Conservation (phyloP, 2,113 vertebrate genomes). For the Otocyon megalotis region DNA sequence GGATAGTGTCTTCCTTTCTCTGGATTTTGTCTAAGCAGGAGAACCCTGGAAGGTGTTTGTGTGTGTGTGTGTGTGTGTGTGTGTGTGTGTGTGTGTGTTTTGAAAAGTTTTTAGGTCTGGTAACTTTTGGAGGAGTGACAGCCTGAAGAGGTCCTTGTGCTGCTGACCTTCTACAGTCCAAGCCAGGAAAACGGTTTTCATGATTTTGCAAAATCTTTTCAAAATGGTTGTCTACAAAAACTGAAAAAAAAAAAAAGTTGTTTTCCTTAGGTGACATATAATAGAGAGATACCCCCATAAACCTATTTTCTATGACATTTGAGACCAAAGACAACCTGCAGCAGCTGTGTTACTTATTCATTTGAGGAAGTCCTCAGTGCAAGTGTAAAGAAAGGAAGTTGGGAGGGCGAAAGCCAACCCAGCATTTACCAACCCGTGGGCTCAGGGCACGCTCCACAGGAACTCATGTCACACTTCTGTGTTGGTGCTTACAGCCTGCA, state of each 20-base stretch:
- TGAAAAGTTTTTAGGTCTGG: background rate
- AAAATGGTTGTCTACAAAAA: background rate
- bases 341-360: background rate
- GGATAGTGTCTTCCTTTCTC: background rate
- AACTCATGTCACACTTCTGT: background rate
- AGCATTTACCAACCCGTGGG: background rate
- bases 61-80: background rate
- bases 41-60: background rate
- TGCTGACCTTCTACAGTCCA: background rate
- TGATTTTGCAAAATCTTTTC: constrained; percentile 2
- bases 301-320: background rate
- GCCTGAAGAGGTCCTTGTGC: fast-evolving
- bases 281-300: constrained; percentile 10
- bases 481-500: background rate
- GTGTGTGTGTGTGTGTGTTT: background rate
- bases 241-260: background rate
- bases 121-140: background rate
- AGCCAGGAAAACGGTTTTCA: background rate
- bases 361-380: background rate
- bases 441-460: background rate
- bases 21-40: background rate
- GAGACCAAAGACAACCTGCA: background rate
- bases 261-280: constrained; percentile 1
- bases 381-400: background rate
- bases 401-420: background rate